phyloP scores from a whole-genome alignment of 37 sponge, comb jelly and placozoan genomes.

The Oscarella lobularis region DNA sequence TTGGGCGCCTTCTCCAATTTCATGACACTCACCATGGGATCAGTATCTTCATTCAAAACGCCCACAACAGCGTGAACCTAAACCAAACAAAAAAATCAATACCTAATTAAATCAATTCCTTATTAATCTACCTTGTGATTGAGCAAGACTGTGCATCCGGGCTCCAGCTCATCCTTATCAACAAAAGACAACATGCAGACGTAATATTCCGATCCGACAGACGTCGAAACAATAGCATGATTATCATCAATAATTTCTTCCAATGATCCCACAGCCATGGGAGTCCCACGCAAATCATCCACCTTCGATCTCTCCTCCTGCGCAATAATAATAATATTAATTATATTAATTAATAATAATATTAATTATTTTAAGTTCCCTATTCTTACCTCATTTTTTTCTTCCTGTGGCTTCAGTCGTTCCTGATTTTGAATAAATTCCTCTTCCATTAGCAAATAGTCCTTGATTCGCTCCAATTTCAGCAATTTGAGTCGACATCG shows the following conservation, averaged over 20 bases:
- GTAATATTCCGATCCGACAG: conserved; percentile 96
- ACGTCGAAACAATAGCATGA: conserved; percentile 95
- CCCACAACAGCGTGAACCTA: conserved; percentile 96
- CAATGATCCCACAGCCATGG: conserved; percentile 96
- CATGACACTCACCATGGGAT: conserved; percentile 99
- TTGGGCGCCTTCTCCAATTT: conserved; percentile 98
- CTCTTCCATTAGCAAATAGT: conserved; percentile 91
- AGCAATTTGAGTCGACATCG: conserved; percentile 77
- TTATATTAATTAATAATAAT: neutral
- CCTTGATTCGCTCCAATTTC: conserved; percentile 89
- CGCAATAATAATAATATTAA: neutral
- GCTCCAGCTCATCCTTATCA: conserved; percentile 93
- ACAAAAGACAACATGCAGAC: conserved; percentile 98
- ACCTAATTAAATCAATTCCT: too few relatives aligned
- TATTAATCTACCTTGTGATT: conserved; percentile 98
- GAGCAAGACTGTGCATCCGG: conserved; percentile 94
- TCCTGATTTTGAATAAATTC: conserved; percentile 95
- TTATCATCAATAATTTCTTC: conserved; percentile 99
- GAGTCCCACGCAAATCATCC: conserved; percentile 91
- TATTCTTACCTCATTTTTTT: conserved; percentile 76
- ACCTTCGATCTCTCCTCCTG: conserved; percentile 96
- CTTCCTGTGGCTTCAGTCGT: conserved; percentile 82
- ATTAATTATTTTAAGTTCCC: neutral
- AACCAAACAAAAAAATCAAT: neutral
- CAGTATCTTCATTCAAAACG: conserved; percentile 88